Evolutionary conservation across 2,888 invertebrate species (phyloP), one percentile per base, ranked within the genome.

Genomic region (Rhopalosiphum nymphaeae): DNA sequence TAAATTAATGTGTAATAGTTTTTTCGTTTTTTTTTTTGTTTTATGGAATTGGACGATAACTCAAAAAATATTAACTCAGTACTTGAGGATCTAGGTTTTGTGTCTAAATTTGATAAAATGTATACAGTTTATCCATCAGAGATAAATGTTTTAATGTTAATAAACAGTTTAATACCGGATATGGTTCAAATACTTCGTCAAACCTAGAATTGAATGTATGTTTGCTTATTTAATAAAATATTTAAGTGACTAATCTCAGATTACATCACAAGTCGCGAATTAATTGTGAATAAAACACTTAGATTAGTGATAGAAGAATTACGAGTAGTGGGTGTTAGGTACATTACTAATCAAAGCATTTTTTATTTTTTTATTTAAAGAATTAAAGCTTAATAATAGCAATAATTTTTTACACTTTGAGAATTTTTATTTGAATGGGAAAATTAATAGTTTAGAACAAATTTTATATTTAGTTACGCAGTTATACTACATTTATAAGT

Each of bases 1-100:
- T 88, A 25, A 53, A 53, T n/a, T 21, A 42, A 42, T 84, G 42
- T 25, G 42, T 42, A 36, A 25, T n/a, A 10, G n/a, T 67, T 26
- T 3, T 49, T 53, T 49, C n/a, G n/a, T n/a, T 78, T 26, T 36
- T 61, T 29, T 78, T 25, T 53, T 56, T 91, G 44, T 91, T 86
- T 16, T 26, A 92, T 87, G 57, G 1, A 61, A 92, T 26, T 49
- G 26, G 9, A 67, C 3, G 49, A 36, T 4, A 49, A 26, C 0
- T 36, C 49, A 46, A 0, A 49, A 21, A 61, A 42, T 10, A 78
- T 84, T 29, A n/a, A 46, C 49, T 16, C 4, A 3, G 44, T 57
- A n/a, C 36, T 93, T 21, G 49, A 53, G 25, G 36, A 56, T 56
- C 53, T 93, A 29, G 93, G 93, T 67, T 89, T 78, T 26, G 42